Conservation (phyloP, 2,888 invertebrate genomes). For the Megaustenia siamemsis region DNA sequence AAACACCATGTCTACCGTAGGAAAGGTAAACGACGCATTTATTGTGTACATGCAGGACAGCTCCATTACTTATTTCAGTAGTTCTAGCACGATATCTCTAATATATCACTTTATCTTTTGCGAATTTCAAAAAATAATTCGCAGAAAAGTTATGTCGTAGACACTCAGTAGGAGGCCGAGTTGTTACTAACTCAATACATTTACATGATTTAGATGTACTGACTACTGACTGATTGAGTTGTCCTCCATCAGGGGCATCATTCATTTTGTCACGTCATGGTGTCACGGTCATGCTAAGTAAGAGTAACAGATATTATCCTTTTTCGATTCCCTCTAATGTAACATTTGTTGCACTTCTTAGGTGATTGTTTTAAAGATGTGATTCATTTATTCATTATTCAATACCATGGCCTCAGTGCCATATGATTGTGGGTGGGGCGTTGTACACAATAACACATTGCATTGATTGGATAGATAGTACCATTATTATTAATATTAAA, state of each 20-base stretch:
- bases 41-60: not conserved
- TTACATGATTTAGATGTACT: not conserved
- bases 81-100: not conserved
- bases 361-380: too few relatives aligned
- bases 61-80: not conserved
- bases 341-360: too few relatives aligned
- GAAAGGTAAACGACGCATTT: constrained; percentile 6
- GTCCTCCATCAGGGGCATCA: not conserved
- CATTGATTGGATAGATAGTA: not conserved
- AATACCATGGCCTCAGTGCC: too few relatives aligned
- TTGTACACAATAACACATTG: too few relatives aligned
- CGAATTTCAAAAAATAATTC: not conserved
- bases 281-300: too few relatives aligned
- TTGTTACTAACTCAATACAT: too few relatives aligned
- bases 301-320: too few relatives aligned
- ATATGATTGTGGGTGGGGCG: too few relatives aligned
- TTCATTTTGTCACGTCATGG: too few relatives aligned
- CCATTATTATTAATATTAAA: not conserved
- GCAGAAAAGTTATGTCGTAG: not conserved
- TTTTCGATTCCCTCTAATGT: too few relatives aligned
- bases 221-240: not conserved
- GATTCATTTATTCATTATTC: too few relatives aligned
- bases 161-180: not conserved
- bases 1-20: constrained; percentile 13
- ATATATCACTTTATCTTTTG: not conserved